Evolutionary conservation across 2,113 vertebrate genomes (phyloP).

Genomic region (Shinisaurus crocodilurus): DNA sequence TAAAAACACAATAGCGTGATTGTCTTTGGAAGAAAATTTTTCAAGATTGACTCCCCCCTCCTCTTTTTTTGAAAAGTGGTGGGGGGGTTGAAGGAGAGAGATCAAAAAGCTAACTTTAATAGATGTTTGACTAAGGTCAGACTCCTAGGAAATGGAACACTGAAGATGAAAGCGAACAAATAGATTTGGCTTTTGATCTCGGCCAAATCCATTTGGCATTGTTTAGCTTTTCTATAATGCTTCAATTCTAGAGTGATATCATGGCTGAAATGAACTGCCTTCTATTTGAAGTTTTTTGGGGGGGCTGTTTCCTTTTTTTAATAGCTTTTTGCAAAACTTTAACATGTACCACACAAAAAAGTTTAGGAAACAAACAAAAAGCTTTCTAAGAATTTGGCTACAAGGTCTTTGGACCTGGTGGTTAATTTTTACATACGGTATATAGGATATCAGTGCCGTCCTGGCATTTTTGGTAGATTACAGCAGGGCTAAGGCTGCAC

Average conservation of each 20-base stretch:
- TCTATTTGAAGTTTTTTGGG: constrained; percentile 54
- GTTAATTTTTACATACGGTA: not conserved
- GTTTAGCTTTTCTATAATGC: constrained; percentile 82
- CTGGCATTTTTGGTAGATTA: not conserved
- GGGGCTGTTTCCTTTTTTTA: constrained; percentile 23
- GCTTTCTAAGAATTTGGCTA: not conserved
- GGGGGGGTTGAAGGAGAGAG: constrained; percentile 57
- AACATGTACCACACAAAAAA: constrained; percentile 28
- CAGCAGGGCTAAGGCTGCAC: not conserved
- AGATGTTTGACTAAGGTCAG: constrained; percentile 87
- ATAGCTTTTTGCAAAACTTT: constrained; percentile 65
- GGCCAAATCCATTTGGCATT: constrained; percentile 78
- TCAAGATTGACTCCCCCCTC: constrained; percentile 70
- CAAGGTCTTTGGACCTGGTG: not conserved
- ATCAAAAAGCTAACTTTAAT: constrained; percentile 85
- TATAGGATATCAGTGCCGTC: not conserved
- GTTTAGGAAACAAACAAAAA: constrained; percentile 38
- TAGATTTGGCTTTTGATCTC: constrained; percentile 82
- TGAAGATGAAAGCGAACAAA: constrained; percentile 85
- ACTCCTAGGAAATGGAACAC: constrained; percentile 84
- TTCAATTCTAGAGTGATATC: constrained; percentile 72
- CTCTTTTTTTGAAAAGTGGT: not conserved
- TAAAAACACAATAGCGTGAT: constrained; percentile 79
- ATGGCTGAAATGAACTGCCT: constrained; percentile 69
- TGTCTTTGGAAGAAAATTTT: constrained; percentile 77